phyloP scores from a whole-genome alignment of 2,888 invertebrate species.

The Oligia strigilis region DNA sequence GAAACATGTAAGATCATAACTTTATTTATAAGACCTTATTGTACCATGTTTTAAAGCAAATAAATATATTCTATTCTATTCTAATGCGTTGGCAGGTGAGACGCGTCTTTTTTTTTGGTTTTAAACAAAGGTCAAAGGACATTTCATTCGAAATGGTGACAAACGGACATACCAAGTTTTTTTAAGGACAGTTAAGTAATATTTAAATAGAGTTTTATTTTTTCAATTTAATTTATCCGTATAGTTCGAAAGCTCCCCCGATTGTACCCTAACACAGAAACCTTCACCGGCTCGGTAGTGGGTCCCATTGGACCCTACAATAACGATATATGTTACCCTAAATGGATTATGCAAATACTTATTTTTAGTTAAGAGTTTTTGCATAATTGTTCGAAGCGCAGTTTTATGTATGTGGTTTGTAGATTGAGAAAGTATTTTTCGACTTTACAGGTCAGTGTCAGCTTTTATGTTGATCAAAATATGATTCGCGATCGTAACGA shows the following conservation, averaged over 20 bases:
- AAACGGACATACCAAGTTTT: slow-evolving; percentile 14
- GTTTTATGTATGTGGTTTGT: too few relatives aligned
- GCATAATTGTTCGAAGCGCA: too few relatives aligned
- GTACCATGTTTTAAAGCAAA: too few relatives aligned
- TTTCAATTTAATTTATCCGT: background rate
- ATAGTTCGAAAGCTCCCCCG: background rate
- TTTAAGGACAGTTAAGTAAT: background rate
- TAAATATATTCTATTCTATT: too few relatives aligned
- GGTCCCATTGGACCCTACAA: background rate
- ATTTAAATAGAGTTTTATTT: background rate
- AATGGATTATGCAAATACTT: background rate
- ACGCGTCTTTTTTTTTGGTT: background rate
- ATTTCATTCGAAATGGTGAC: background rate
- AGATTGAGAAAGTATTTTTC: too few relatives aligned
- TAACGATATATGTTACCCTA: background rate
- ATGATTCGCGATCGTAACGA: too few relatives aligned
- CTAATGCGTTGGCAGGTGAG: background rate
- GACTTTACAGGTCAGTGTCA: too few relatives aligned
- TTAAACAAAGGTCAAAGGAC: background rate
- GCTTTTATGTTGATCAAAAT: too few relatives aligned
- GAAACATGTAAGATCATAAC: too few relatives aligned
- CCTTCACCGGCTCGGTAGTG: background rate
- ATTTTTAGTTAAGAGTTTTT: background rate
- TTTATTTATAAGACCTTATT: too few relatives aligned
- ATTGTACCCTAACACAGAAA: background rate